Evolutionary conservation across 2,888 invertebrate species (phyloP), one percentile per base, ranked within the genome.

Genomic region (Harpalus rufipes): DNA sequence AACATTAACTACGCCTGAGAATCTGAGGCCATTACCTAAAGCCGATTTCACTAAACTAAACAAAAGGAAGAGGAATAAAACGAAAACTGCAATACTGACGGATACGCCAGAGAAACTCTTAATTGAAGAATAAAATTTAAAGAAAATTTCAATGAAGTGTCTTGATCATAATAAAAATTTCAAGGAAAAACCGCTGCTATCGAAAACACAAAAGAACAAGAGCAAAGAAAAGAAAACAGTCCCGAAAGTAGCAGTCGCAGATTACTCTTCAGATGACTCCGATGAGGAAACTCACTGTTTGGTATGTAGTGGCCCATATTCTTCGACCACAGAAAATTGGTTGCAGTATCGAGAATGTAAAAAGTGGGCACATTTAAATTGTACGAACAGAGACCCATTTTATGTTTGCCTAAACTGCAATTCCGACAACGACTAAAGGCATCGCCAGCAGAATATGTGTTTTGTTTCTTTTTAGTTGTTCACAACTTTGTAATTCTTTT

Each of bases 231-330:
- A 44, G 44, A 44, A 44, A 44, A 44, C 44, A 10, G 44, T 10
- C 44, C 10, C 6, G 44, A 44, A 44, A 44, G 44, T 44, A 44
- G 6, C 8, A 44, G 44, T 3, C 6, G 44, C 44, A 5, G 25
- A 79, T 72, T 80, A 25, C 10, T 80, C 25, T 59, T 81, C 74
- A 32, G 41, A 21, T 25, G 25, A 25, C 10, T 72, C 74, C 74
- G 39, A 72, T 72, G 74, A 25, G 6, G 74, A 72, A 21, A 72
- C 74, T 72, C 39, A 6, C 21, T 72, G 25, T 72, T 72, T 25
- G 39, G 39, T 5, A 39, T 72, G 25, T 72, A 32, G 25, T 72
- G 74, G 74, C 21, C 32, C 74, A 7, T 72, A 72, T 25, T 25
- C 25, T 25, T 25, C 3, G 25, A 25, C 1, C 3, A 25, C 25